A percentile compares a stretch with the other conserved stretches of the same genome.
These are phyloP conservation scores for Geotrypetes seraphini DNA, from an alignment of 2,797 vertebrate species.

Conservation along the genomic window DNA sequence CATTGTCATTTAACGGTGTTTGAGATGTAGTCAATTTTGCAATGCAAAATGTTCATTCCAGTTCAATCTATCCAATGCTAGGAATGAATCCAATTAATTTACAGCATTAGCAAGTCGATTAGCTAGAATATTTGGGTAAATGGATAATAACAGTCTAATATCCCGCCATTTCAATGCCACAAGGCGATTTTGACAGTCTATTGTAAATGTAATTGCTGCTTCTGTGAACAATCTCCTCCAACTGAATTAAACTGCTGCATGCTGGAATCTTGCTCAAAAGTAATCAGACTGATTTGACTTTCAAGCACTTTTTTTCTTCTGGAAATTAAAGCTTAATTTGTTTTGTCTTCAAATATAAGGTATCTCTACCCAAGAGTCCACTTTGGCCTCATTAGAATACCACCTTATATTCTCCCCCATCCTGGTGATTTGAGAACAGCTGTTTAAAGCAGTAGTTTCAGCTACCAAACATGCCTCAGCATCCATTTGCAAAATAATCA, in stretches of 20 bases:
- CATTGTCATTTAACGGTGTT: conserved; percentile 4
- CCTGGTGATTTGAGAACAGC: no score
- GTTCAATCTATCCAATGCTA: conserved; percentile 27
- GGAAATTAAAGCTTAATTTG: no score
- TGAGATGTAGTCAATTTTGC: conserved; percentile 19
- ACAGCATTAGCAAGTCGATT: conserved; percentile 48
- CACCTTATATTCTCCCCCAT: background rate
- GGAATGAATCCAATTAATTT: conserved; percentile 44
- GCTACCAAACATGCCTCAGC: no score
- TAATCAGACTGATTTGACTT: background rate
- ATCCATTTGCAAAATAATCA: no score
- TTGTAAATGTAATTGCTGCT: conserved; percentile 15
- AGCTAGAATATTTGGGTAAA: conserved; percentile 35
- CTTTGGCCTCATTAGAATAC: no score
- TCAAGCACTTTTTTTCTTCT: no score
- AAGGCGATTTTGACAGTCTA: conserved; percentile 2
- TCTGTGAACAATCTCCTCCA: conserved; percentile 15
- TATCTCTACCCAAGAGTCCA: no score
- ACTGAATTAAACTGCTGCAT: conserved; percentile 1
- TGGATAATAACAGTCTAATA: conserved; percentile 41
- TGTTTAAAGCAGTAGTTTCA: no score
- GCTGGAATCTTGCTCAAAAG: fast-evolving
- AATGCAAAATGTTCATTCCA: conserved; percentile 35
- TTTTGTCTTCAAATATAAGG: no score
- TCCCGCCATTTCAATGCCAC: conserved; percentile 1